phyloP scores from a whole-genome alignment of 2,888 invertebrate species.

The Cheilosia pagana region DNA sequence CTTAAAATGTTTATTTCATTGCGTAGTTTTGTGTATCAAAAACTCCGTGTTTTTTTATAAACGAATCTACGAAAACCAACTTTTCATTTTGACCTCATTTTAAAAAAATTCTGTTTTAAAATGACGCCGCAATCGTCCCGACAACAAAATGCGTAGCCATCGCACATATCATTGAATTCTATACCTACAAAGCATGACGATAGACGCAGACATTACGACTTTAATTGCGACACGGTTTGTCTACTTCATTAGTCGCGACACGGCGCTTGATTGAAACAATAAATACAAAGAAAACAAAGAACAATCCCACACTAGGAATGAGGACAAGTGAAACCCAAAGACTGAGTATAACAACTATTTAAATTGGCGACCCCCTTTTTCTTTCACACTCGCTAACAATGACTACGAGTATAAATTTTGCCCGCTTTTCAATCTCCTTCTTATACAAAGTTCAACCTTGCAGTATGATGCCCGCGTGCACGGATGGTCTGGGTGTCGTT shows the following conservation, averaged over 20 bases:
- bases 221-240: constrained; percentile 77
- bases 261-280: constrained; percentile 67
- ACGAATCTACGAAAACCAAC: too few species aligned
- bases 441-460: neutral
- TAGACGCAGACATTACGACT: too few species aligned
- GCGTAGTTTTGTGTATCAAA: too few species aligned
- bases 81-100: too few species aligned
- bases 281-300: constrained; percentile 2
- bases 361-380: neutral
- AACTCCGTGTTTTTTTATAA: too few species aligned
- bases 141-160: too few species aligned
- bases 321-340: constrained; percentile 2
- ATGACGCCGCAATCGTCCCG: too few species aligned
- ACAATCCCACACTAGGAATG: neutral
- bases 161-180: too few species aligned
- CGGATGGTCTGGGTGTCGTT: neutral
- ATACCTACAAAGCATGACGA: too few species aligned
- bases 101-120: too few species aligned
- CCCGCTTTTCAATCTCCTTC: neutral
- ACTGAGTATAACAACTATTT: neutral
- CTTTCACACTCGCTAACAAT: constrained; percentile 8
- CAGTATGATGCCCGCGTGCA: constrained; percentile 1
- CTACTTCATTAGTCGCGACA: constrained; percentile 81
- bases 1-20: too few species aligned
- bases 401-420: constrained; percentile 14